Evolutionary conservation across 2,797 vertebrate species (phyloP).

Genomic region (Pygocentrus nattereri): DNA sequence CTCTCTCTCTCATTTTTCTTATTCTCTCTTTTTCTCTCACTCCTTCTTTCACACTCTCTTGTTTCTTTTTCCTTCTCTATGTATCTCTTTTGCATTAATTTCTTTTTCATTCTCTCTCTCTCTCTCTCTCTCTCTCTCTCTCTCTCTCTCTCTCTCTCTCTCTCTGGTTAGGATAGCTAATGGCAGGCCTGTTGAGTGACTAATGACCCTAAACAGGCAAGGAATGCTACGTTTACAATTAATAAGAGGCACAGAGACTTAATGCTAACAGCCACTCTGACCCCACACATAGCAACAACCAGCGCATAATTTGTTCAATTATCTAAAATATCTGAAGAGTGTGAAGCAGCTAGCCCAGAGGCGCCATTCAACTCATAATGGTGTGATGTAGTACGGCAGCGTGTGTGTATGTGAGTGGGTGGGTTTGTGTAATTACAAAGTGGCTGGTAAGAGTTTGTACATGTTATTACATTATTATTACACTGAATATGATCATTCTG

Average conservation of each 20-base stretch:
- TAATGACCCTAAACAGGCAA: slow-evolving; percentile 68
- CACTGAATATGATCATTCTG: background rate
- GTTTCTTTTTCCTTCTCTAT: too few species aligned
- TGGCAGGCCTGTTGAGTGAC: slow-evolving; percentile 64
- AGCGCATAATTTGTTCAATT: slow-evolving; percentile 77
- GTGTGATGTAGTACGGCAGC: slow-evolving; percentile 56
- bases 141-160: background rate
- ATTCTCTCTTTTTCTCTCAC: background rate
- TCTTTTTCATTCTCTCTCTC: background rate
- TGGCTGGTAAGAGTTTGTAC: background rate
- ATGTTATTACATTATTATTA: background rate
- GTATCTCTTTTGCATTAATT: too few species aligned
- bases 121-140: background rate
- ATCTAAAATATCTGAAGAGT: slow-evolving; percentile 74
- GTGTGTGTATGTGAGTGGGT: slow-evolving; percentile 23
- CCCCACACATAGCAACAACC: slow-evolving; percentile 63
- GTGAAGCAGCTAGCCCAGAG: slow-evolving; percentile 63
- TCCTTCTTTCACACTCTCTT: too few species aligned
- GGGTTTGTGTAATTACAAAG: background rate
- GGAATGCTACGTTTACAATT: slow-evolving; percentile 66
- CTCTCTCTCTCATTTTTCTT: background rate
- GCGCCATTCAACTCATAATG: slow-evolving; percentile 62
- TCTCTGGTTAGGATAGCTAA: slow-evolving; percentile 53
- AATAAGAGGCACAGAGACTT: slow-evolving; percentile 66
- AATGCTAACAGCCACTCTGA: slow-evolving; percentile 71